Evolutionary conservation across 1,140 invertebrate species (phyloP).

Genomic region (Atta texana): DNA sequence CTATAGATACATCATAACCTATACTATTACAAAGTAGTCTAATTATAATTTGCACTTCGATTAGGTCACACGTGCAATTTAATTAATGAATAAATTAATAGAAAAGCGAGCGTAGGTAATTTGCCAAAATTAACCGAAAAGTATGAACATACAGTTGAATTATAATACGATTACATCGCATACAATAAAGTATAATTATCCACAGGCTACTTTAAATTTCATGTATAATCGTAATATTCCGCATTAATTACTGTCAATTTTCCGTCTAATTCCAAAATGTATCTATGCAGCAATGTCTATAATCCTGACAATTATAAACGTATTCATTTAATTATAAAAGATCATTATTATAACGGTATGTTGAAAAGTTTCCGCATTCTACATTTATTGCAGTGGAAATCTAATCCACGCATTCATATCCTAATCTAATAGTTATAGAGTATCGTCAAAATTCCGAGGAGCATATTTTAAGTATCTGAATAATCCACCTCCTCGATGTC

Average conservation of each 20-base stretch:
- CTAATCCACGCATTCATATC: slow-evolving; percentile 56
- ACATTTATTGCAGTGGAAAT: slow-evolving; percentile 30
- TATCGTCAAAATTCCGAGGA: background rate
- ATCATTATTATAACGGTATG: background rate
- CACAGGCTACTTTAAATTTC: slow-evolving; percentile 43
- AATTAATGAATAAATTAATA: slow-evolving; percentile 63
- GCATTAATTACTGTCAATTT: slow-evolving; percentile 49
- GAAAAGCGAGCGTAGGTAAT: slow-evolving; percentile 55
- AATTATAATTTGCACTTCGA: slow-evolving; percentile 53
- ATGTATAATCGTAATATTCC: slow-evolving; percentile 36
- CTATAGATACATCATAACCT: slow-evolving; percentile 9
- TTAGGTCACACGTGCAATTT: slow-evolving; percentile 45
- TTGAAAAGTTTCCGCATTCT: slow-evolving; percentile 26
- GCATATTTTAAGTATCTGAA: slow-evolving; percentile 56
- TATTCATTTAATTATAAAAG: slow-evolving; percentile 46
- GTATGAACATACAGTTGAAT: slow-evolving; percentile 43
- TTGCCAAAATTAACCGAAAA: slow-evolving; percentile 54
- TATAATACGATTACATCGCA: slow-evolving; percentile 39
- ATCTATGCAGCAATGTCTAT: background rate
- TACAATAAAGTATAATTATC: slow-evolving; percentile 60
- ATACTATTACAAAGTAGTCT: background rate
- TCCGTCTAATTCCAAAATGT: slow-evolving; percentile 24
- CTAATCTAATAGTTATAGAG: background rate
- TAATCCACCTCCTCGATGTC: slow-evolving; percentile 57
- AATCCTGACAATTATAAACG: slow-evolving; percentile 27